These are phyloP conservation scores for Phenganax marumi DNA, from an alignment of 92 coral and sea anemone genomes.

Conservation along the genomic window DNA sequence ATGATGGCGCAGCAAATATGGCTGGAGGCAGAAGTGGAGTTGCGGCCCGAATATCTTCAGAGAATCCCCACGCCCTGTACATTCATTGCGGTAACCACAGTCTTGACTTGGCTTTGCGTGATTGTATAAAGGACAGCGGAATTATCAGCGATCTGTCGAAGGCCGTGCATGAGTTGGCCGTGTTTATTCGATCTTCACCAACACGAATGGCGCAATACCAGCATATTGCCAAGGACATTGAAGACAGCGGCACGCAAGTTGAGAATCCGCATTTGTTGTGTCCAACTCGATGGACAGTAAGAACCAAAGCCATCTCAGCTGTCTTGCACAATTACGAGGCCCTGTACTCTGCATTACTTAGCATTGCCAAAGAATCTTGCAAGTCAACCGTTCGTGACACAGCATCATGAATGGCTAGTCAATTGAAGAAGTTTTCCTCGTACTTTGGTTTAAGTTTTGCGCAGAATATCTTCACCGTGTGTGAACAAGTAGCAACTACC, in stretches of 20 bases:
- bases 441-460: slow-evolving; percentile 29
- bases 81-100: slow-evolving; percentile 24
- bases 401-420: not conserved
- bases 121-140: not conserved
- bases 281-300: not conserved
- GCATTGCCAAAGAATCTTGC: slow-evolving; percentile 19
- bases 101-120: slow-evolving; percentile 19
- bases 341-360: slow-evolving; percentile 23
- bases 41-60: slow-evolving; percentile 19
- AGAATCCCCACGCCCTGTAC: slow-evolving; percentile 13
- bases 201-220: slow-evolving; percentile 20
- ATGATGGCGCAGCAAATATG: slow-evolving; percentile 21
- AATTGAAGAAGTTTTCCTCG: slow-evolving; percentile 4
- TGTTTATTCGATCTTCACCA: slow-evolving; percentile 17
- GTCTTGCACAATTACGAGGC: not conserved
- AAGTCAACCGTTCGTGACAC: slow-evolving; percentile 9
- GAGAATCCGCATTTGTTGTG: slow-evolving; percentile 12
- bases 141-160: slow-evolving; percentile 4
- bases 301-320: slow-evolving; percentile 26
- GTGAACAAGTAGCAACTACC: slow-evolving; percentile 25
- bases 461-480: slow-evolving; percentile 4
- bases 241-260: not conserved
- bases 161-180: not conserved
- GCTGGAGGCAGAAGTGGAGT: slow-evolving; percentile 11
- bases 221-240: not conserved